Percentiles rank a stretch among this genome's conserved stretches.
Evolutionary conservation across 2,888 invertebrate genomes (phyloP).

Genomic region (Calliopum simillimum): DNA sequence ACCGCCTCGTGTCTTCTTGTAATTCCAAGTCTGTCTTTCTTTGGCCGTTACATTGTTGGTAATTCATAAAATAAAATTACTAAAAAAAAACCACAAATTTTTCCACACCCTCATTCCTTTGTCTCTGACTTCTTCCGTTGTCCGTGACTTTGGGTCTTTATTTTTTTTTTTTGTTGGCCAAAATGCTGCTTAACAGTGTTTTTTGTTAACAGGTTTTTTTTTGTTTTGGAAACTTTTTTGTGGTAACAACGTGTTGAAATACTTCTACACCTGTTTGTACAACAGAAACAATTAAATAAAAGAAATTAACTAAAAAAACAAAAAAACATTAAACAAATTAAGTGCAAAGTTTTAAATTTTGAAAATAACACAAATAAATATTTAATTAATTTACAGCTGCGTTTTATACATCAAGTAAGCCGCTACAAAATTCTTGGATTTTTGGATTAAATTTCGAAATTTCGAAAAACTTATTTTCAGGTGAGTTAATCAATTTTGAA

Average conservation of each 20-base stretch:
- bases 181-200: background rate
- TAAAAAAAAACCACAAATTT: background rate
- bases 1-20: slow-evolving; percentile 3
- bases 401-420: too few relatives aligned
- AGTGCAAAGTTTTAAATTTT: background rate
- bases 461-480: too few relatives aligned
- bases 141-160: background rate
- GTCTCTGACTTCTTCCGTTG: slow-evolving; percentile 7
- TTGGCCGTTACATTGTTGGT: background rate
- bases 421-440: too few relatives aligned
- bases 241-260: slow-evolving; percentile 1
- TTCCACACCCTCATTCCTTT: slow-evolving; percentile 5
- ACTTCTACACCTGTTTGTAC: slow-evolving; percentile 6
- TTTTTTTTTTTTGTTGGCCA: slow-evolving; percentile 1
- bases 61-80: too few relatives aligned
- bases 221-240: background rate
- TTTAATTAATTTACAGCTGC: background rate
- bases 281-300: background rate
- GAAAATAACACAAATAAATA: background rate
- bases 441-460: too few relatives aligned
- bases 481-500: too few relatives aligned
- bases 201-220: slow-evolving; percentile 9
- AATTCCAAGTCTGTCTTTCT: background rate
- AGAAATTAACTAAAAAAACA: background rate
- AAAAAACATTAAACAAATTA: background rate